These are phyloP conservation scores for Tribolium castaneum DNA, from an alignment of 1,140 invertebrate genomes.

Conservation along the genomic window DNA sequence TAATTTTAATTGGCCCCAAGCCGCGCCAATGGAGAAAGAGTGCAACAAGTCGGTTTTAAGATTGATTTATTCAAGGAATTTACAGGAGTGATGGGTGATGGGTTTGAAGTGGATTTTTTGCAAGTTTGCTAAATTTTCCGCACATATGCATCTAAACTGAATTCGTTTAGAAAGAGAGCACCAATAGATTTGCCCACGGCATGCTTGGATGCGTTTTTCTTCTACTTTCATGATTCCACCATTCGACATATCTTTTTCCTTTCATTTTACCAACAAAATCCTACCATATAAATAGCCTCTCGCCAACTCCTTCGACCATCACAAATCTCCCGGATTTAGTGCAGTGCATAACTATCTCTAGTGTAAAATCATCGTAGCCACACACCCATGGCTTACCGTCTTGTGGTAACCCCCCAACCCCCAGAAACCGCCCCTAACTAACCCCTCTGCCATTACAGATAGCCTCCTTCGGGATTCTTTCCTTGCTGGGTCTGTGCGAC, in stretches of 20 bases:
- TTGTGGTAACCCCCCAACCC: constrained; percentile 47
- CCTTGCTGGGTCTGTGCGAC: constrained; percentile 48
- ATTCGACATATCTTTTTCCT: constrained; percentile 53
- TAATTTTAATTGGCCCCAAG: neutral
- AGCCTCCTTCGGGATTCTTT: constrained; percentile 55
- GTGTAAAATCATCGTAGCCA: constrained; percentile 47
- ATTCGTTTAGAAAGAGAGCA: constrained; percentile 12
- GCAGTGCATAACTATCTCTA: constrained; percentile 49
- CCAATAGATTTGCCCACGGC: constrained; percentile 22
- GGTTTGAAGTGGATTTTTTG: too few species aligned
- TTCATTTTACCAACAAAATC: constrained; percentile 54
- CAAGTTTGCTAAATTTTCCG: too few species aligned
- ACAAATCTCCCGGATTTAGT: constrained; percentile 55
- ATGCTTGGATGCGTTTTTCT: constrained; percentile 57
- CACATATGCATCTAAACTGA: neutral
- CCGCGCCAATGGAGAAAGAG: neutral
- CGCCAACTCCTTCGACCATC: constrained; percentile 42
- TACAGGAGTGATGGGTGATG: too few species aligned
- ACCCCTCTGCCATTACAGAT: constrained; percentile 49
- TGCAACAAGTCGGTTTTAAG: too few species aligned
- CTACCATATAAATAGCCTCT: constrained; percentile 57
- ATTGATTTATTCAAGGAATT: too few species aligned
- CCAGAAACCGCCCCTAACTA: neutral
- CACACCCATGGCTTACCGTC: constrained; percentile 54
- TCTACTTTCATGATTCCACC: constrained; percentile 56